Conservation (phyloP, 2,113 vertebrate species). For the Gobius niger region DNA sequence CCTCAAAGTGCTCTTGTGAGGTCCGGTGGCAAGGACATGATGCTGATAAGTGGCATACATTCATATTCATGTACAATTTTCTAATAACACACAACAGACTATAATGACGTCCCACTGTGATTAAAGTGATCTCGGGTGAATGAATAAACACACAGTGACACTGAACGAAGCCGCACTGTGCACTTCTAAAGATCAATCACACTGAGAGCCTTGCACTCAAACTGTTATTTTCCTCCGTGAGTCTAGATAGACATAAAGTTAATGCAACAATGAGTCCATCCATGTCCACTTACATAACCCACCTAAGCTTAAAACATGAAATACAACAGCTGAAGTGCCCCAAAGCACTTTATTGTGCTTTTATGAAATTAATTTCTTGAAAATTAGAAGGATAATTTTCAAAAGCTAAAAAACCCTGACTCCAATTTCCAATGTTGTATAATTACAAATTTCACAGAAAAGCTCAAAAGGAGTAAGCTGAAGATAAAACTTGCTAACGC, state of each 20-base stretch:
- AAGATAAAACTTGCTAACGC: no score
- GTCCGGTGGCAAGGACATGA: not conserved
- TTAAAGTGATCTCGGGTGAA: slow-evolving; percentile 17
- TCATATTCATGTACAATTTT: not conserved
- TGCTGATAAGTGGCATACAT: slow-evolving; percentile 9
- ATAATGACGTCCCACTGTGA: slow-evolving; percentile 8
- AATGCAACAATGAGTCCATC: slow-evolving; percentile 5
- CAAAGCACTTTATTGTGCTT: no score
- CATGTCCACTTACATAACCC: no score
- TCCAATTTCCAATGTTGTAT: no score
- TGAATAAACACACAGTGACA: slow-evolving; percentile 7
- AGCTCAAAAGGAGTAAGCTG: no score
- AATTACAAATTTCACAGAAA: no score
- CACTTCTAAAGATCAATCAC: slow-evolving; percentile 35
- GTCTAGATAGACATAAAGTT: slow-evolving; percentile 35
- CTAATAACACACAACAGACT: not conserved
- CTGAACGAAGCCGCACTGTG: slow-evolving; percentile 4
- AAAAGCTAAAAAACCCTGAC: no score
- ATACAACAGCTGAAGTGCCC: no score
- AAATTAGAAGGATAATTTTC: no score
- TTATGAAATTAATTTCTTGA: no score
- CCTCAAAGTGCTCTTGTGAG: slow-evolving; percentile 6
- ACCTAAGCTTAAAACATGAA: no score
- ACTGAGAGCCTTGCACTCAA: slow-evolving; percentile 31
- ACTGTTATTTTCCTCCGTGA: slow-evolving; percentile 36